A percentile compares a stretch with the other conserved stretches of the same genome.
Conservation (phyloP, 1,140 invertebrate genomes). For the Chrysomallon squamiferum region DNA sequence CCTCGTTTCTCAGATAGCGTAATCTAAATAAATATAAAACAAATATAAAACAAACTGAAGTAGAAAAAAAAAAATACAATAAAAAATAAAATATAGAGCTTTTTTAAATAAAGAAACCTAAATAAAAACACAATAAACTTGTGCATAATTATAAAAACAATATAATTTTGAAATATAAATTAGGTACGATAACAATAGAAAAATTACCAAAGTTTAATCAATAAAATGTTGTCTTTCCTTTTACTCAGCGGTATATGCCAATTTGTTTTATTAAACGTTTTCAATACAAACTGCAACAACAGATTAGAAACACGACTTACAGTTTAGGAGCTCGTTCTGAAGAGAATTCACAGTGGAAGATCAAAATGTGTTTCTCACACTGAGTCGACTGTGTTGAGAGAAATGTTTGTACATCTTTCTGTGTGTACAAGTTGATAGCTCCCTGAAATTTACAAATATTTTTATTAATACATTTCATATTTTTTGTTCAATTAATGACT, state of each 20-base stretch:
- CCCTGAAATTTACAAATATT: conserved; percentile 61
- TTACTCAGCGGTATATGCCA: not conserved
- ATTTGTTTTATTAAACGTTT: not conserved
- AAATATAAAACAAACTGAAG: too few relatives aligned
- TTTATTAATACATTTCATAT: too few relatives aligned
- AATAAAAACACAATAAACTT: too few relatives aligned
- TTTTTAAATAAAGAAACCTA: too few relatives aligned
- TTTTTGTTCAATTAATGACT: too few relatives aligned
- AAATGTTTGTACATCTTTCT: conserved; percentile 73
- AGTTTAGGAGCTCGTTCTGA: conserved; percentile 91
- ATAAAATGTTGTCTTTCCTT: not conserved
- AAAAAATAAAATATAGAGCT: too few relatives aligned
- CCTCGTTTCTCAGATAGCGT: conserved; percentile 82
- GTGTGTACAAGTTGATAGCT: conserved; percentile 83
- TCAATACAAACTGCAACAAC: conserved; percentile 64
- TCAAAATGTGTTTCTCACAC: conserved; percentile 79
- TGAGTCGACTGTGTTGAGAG: conserved; percentile 65
- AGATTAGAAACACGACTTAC: conserved; percentile 83
- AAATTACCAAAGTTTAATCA: not conserved
- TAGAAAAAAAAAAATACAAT: too few relatives aligned
- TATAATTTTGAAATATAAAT: not conserved
- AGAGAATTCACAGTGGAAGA: conserved; percentile 99
- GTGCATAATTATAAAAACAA: not conserved
- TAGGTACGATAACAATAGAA: not conserved
- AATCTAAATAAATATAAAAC: conserved; percentile 67